A percentile compares a stretch with the other conserved stretches of the same genome.
phyloP scores from a whole-genome alignment of 2,113 vertebrate species.

The Platichthys flesus region DNA sequence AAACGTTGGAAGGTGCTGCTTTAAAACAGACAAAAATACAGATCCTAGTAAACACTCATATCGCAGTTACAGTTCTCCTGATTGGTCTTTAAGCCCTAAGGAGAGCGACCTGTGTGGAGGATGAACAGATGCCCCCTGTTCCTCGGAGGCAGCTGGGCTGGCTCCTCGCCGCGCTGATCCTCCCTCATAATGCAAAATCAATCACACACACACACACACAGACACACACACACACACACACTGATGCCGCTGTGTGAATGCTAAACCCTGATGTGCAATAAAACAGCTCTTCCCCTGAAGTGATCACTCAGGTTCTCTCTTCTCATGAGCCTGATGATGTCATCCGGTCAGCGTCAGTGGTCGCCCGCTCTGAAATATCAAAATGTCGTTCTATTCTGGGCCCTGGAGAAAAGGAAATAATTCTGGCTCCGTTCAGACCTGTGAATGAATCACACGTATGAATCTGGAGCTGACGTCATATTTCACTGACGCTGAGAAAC shows the following conservation, averaged over 20 bases:
- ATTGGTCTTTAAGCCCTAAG: conserved; percentile 34
- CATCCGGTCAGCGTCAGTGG: no score
- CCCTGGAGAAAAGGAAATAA: background rate
- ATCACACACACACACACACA: conserved; percentile 26
- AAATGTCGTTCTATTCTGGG: no score
- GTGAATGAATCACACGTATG: background rate
- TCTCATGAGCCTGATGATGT: no score
- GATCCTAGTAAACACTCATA: no score
- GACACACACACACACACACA: conserved; percentile 18
- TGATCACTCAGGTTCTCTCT: background rate
- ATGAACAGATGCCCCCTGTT: conserved; percentile 71
- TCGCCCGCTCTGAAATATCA: no score
- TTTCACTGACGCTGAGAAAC: background rate
- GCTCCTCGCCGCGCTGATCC: conserved; percentile 38
- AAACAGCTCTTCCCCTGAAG: background rate
- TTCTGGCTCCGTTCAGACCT: background rate
- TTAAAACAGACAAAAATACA: no score
- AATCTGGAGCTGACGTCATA: background rate
- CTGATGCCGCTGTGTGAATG: background rate
- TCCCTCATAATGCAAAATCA: conserved; percentile 49
- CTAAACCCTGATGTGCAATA: background rate
- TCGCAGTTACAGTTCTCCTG: background rate
- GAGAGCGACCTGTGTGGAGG: conserved; percentile 58
- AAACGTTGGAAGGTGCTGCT: no score
- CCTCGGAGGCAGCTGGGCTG: conserved; percentile 71